Percentiles rank a stretch among this genome's conserved stretches.
These are phyloP conservation scores for Silurus glanis DNA, from an alignment of 2,113 vertebrate species.

Conservation along the genomic window DNA sequence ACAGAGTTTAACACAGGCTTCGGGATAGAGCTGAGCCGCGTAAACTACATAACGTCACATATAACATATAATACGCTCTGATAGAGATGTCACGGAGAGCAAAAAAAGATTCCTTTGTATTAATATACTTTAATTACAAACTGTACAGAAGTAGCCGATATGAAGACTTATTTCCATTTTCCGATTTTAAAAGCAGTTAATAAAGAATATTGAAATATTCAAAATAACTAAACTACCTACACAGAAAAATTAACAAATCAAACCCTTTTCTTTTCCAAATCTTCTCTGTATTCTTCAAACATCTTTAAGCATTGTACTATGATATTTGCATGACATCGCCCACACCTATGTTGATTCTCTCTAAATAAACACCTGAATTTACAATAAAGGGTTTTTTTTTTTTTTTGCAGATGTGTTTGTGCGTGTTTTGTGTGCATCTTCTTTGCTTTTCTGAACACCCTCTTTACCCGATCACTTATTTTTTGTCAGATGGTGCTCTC, in stretches of 20 bases:
- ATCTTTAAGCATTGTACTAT: not conserved
- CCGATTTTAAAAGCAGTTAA: not conserved
- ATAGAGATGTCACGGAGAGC: no score
- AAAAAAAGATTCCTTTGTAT: no score
- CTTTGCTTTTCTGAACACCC: not conserved
- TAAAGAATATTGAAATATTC: not conserved
- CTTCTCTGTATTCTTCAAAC: not conserved
- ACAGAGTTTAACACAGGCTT: not conserved
- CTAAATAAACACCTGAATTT: no score
- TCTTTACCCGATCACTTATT: not conserved
- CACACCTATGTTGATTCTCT: not conserved
- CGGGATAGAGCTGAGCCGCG: no score
- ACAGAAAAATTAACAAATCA: no score
- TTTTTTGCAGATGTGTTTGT: no score
- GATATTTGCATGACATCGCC: not conserved
- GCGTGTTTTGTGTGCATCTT: not conserved
- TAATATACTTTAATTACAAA: no score
- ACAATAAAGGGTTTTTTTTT: no score
- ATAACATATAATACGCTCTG: not conserved
- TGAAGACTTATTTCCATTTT: not conserved
- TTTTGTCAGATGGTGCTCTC: not conserved
- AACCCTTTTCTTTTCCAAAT: not conserved
- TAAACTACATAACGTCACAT: not conserved
- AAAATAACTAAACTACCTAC: no score
- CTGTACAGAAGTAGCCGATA: not conserved